phyloP scores from a whole-genome alignment of 2,888 invertebrate species.

The Eledone cirrhosa region DNA sequence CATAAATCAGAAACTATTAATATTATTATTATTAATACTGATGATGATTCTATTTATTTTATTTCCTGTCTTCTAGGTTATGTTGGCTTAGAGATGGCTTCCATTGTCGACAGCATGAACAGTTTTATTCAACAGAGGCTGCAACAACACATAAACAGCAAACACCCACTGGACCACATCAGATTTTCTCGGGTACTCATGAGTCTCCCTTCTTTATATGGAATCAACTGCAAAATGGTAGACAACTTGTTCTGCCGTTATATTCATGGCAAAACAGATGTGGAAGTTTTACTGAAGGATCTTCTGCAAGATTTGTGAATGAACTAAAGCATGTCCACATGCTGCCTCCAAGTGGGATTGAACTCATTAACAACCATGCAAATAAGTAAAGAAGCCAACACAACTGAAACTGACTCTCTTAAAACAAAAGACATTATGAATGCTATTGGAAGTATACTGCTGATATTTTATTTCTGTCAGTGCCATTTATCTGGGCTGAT shows the following conservation, averaged over 20 bases:
- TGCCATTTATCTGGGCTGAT: too few species aligned
- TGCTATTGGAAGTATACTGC: too few species aligned
- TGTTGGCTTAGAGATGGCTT: slow-evolving; percentile 51
- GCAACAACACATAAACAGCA: slow-evolving; percentile 56
- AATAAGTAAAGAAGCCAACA: too few species aligned
- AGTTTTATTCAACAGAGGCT: slow-evolving; percentile 58
- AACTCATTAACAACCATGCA: too few species aligned
- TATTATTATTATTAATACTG: too few species aligned
- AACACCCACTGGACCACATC: slow-evolving; percentile 58
- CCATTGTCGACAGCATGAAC: slow-evolving; percentile 55
- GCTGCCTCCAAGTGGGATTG: too few species aligned
- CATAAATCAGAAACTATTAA: too few species aligned
- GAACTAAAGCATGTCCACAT: background rate
- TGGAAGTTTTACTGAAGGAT: slow-evolving; percentile 60
- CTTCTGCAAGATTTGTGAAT: slow-evolving; percentile 50
- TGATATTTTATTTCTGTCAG: too few species aligned
- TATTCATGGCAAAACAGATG: slow-evolving; percentile 55
- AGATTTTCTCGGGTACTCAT: slow-evolving; percentile 62
- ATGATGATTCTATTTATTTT: too few species aligned
- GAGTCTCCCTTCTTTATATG: slow-evolving; percentile 60
- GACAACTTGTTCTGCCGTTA: slow-evolving; percentile 62
- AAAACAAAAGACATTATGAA: too few species aligned
- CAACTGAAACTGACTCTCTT: too few species aligned
- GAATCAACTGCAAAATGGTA: slow-evolving; percentile 60
- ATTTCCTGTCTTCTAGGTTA: slow-evolving; percentile 45